Conservation (phyloP, 2,113 vertebrate species). For the Corythaeola cristata region DNA sequence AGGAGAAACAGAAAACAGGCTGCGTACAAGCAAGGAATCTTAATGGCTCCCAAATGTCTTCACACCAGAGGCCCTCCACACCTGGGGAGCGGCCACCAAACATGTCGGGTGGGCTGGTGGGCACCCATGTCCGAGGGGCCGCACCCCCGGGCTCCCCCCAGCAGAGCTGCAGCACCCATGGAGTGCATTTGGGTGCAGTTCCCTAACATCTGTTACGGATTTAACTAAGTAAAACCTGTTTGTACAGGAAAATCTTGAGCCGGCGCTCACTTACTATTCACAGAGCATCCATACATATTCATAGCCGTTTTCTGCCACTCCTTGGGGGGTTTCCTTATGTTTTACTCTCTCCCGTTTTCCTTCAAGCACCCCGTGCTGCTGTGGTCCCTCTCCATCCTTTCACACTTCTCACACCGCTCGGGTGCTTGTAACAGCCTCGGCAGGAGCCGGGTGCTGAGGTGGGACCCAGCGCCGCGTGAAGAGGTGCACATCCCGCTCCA, state of each 20-base stretch:
- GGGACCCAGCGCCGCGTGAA: not conserved
- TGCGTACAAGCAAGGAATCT: accelerated
- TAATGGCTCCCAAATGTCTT: not conserved
- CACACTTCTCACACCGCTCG: not conserved
- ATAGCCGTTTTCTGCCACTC: accelerated
- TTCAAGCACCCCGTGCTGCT: not conserved
- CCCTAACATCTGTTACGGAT: not conserved
- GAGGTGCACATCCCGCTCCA: too few relatives aligned
- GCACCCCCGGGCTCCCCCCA: not conserved
- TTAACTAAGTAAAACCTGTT: not conserved
- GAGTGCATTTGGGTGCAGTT: accelerated
- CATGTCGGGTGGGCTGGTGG: accelerated
- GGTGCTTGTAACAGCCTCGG: not conserved
- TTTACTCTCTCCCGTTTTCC: not conserved
- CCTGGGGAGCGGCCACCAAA: not conserved
- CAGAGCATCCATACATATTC: not conserved
- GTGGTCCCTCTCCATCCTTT: not conserved
- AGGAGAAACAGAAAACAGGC: not conserved
- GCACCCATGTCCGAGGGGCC: not conserved
- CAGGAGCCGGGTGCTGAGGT: not conserved
- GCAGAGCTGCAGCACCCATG: too few relatives aligned
- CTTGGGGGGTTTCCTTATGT: not conserved
- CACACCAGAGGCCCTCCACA: not conserved
- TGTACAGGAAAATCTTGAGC: not conserved
- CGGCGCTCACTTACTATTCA: accelerated